Conservation (phyloP, 2,113 vertebrate genomes). For the Gymnorhina tibicen region DNA sequence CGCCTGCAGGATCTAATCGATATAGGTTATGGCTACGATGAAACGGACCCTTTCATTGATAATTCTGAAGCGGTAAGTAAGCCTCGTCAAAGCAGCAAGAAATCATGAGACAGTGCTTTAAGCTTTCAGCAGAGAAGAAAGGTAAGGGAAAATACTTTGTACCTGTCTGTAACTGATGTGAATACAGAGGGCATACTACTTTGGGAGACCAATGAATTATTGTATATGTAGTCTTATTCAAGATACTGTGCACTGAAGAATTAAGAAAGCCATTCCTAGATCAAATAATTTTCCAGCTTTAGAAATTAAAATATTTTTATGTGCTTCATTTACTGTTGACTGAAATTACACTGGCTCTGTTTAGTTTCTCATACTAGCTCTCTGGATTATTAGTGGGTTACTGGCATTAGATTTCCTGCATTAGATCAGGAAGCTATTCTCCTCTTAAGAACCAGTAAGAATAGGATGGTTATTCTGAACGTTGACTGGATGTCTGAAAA, state of each 20-base stretch:
- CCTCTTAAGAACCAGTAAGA: background rate
- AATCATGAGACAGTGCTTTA: background rate
- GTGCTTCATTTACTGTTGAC: background rate
- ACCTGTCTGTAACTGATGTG: background rate
- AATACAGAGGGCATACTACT: background rate
- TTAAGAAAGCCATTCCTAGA: background rate
- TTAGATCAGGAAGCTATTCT: background rate
- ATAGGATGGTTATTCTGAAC: background rate
- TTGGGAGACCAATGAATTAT: background rate
- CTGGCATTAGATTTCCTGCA: background rate
- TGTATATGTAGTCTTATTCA: background rate
- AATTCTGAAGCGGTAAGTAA: conserved; percentile 97
- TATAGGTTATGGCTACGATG: conserved; percentile 97
- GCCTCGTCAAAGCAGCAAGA: background rate
- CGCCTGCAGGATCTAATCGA: conserved; percentile 97
- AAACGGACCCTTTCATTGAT: conserved; percentile 97
- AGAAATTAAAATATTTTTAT: background rate
- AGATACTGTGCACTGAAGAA: background rate
- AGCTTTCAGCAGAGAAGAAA: background rate
- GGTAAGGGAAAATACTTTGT: background rate
- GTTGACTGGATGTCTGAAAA: background rate
- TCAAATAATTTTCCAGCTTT: background rate
- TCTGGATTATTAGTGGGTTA: background rate
- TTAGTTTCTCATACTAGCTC: background rate
- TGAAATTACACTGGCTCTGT: background rate